Percentiles rank a stretch among this genome's conserved stretches.
Evolutionary conservation across 2,113 vertebrate genomes (phyloP).

Genomic region (Pandion haliaetus): DNA sequence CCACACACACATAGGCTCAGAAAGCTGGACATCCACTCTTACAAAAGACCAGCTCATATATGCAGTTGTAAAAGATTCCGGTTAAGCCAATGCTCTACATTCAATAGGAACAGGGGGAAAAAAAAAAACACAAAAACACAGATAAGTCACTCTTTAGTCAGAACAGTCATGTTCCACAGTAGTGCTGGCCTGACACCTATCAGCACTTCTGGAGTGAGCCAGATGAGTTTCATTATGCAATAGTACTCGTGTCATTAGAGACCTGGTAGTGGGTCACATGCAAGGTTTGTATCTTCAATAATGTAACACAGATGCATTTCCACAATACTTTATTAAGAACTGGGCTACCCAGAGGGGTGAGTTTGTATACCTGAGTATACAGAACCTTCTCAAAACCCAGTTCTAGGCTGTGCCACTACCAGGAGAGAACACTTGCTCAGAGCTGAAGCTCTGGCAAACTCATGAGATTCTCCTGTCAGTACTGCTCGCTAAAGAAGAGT

Average conservation of each 20-base stretch:
- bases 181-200: background rate
- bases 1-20: background rate
- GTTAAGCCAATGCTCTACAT: background rate
- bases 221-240: constrained; percentile 44
- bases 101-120: background rate
- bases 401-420: background rate
- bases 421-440: background rate
- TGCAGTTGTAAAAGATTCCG: background rate
- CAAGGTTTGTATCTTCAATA: constrained; percentile 5
- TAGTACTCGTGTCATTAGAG: constrained; percentile 31
- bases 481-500: background rate
- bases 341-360: background rate
- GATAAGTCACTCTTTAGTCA: background rate
- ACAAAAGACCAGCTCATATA: background rate
- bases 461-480: background rate
- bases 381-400: background rate
- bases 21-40: background rate
- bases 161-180: background rate
- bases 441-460: background rate
- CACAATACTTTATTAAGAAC: background rate
- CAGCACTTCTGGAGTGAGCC: background rate
- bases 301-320: background rate
- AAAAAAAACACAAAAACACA: background rate
- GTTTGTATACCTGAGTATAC: background rate
- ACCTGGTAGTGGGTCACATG: background rate